Conservation (phyloP, 2,797 vertebrate genomes). For the Xenentodon cancila region DNA sequence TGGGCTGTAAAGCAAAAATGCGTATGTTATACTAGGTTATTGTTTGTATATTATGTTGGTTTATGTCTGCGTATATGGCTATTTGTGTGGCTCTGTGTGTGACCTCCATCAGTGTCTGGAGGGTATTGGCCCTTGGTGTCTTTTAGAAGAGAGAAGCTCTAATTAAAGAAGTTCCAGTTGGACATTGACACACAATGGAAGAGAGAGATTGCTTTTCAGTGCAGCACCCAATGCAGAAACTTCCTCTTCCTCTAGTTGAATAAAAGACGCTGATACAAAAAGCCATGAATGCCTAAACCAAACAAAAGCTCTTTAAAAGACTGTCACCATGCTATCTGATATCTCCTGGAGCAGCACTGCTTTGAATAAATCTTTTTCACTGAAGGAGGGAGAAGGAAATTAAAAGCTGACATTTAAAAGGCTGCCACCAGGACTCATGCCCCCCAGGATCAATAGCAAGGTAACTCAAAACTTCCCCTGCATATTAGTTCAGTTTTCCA, state of each 20-base stretch:
- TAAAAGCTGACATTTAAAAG: constrained; percentile 81
- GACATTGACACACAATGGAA: constrained; percentile 76
- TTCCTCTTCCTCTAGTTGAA: constrained; percentile 71
- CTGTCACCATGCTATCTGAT: constrained; percentile 81
- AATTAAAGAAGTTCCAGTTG: constrained; percentile 82
- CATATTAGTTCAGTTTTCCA: constrained; percentile 70
- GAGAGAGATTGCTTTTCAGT: constrained; percentile 79
- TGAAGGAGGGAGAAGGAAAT: constrained; percentile 75
- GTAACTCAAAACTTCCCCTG: constrained; percentile 63
- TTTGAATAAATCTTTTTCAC: constrained; percentile 77
- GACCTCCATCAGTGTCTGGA: constrained; percentile 78
- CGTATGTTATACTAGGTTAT: constrained; percentile 26
- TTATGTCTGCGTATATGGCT: constrained; percentile 18
- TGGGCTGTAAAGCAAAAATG: constrained; percentile 33
- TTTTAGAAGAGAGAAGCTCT: constrained; percentile 71
- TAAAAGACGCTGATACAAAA: constrained; percentile 80
- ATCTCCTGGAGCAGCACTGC: constrained; percentile 76
- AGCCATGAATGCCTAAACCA: constrained; percentile 77
- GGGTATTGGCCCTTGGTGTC: constrained; percentile 76
- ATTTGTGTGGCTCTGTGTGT: constrained; percentile 55
- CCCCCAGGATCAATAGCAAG: constrained; percentile 73
- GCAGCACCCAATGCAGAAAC: constrained; percentile 70
- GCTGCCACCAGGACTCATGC: constrained; percentile 66
- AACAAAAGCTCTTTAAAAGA: constrained; percentile 83
- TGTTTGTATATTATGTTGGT: constrained; percentile 31